These are phyloP conservation scores for Chaetops frenatus DNA, from an alignment of 2,113 vertebrate genomes.

Conservation along the genomic window DNA sequence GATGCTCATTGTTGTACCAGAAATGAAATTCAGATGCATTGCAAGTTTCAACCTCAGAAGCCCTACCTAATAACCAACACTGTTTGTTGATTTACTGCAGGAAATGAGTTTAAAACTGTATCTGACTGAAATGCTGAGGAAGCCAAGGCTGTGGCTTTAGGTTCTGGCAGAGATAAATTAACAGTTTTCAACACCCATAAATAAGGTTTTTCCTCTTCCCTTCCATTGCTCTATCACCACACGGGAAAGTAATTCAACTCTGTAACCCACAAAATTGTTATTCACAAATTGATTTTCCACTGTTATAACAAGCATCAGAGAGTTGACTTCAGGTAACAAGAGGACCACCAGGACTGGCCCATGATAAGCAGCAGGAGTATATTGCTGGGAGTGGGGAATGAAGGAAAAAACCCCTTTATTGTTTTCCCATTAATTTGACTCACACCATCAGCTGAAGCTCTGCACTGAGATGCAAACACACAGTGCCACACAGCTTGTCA, in stretches of 20 bases:
- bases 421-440: not conserved
- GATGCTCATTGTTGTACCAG: not conserved
- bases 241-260: not conserved
- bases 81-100: not conserved
- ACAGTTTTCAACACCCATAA: not conserved
- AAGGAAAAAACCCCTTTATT: not conserved
- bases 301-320: not conserved
- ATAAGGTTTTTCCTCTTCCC: not conserved
- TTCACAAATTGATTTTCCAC: not conserved
- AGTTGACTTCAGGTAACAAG: not conserved
- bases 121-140: not conserved
- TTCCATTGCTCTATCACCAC: not conserved
- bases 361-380: not conserved
- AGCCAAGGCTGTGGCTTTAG: not conserved
- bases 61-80: not conserved
- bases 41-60: not conserved
- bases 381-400: not conserved
- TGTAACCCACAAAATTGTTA: not conserved
- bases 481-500: fast-evolving
- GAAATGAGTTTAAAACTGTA: not conserved
- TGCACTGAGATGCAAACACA: not conserved
- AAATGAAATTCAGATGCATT: not conserved
- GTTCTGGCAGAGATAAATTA: not conserved
- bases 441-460: not conserved
- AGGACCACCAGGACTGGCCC: not conserved